These are phyloP conservation scores for Dendrocincla tyrannina DNA, from an alignment of 2,797 vertebrate species.

Conservation along the genomic window DNA sequence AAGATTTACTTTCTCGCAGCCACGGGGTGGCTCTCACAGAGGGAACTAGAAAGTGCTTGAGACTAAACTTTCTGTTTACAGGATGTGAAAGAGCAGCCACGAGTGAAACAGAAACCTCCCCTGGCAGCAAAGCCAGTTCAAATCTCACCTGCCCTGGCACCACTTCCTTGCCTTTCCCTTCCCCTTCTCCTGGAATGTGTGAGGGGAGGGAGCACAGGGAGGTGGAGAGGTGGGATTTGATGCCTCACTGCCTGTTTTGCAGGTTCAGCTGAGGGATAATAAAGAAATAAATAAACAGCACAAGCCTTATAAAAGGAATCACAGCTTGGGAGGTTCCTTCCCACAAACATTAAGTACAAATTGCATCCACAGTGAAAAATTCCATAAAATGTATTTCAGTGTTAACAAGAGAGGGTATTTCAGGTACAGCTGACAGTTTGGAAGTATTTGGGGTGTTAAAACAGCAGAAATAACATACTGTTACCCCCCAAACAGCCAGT, in stretches of 20 bases:
- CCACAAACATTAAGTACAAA: neutral
- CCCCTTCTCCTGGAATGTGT: neutral
- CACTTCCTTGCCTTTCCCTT: rapidly evolving
- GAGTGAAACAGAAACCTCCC: neutral
- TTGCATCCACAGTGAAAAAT: neutral
- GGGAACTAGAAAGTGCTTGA: neutral
- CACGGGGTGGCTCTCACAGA: neutral
- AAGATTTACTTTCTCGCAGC: neutral
- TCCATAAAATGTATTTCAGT: neutral
- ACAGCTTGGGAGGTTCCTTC: neutral
- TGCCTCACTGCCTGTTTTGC: neutral
- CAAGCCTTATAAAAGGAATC: neutral
- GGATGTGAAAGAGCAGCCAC: neutral
- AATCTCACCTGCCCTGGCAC: neutral
- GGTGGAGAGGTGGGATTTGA: neutral
- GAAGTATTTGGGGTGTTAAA: neutral
- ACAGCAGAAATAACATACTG: neutral
- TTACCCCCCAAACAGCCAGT: neutral
- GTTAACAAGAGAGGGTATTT: neutral
- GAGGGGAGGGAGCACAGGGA: neutral
- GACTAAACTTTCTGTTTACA: neutral
- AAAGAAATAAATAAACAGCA: neutral
- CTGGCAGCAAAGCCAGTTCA: neutral
- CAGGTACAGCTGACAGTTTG: neutral
- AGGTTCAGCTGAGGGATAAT: neutral